A percentile compares a stretch with the other conserved stretches of the same genome.
Conservation (phyloP, 2,797 vertebrate genomes). For the Microctenopoma lineatum region DNA sequence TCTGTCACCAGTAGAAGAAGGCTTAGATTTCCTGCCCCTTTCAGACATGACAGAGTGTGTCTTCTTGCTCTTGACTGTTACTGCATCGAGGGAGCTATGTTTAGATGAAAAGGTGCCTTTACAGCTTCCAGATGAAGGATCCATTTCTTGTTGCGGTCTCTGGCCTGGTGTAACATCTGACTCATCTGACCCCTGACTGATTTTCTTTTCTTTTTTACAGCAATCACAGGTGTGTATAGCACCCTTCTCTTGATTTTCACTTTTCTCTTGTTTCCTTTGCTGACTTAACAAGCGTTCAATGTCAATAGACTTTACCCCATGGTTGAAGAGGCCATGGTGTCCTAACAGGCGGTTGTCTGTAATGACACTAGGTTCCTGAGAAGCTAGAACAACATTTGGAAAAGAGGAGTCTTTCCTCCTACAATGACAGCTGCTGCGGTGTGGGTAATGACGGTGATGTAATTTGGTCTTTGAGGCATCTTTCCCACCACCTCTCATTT, state of each 20-base stretch:
- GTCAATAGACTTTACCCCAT: constrained; percentile 89
- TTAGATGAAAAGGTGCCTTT: constrained; percentile 39
- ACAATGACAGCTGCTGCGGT: constrained; percentile 35
- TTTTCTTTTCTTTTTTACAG: constrained; percentile 29
- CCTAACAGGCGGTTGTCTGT: constrained; percentile 87
- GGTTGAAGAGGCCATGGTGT: constrained; percentile 89
- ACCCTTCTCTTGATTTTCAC: not conserved
- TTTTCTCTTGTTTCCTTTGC: constrained; percentile 51
- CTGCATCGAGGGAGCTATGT: constrained; percentile 12
- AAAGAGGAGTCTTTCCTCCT: constrained; percentile 47
- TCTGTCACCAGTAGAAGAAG: constrained; percentile 24
- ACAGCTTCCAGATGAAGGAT: constrained; percentile 58
- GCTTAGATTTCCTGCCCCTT: constrained; percentile 20
- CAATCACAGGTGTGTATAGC: constrained; percentile 12
- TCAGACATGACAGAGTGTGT: constrained; percentile 12
- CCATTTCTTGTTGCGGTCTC: constrained; percentile 35
- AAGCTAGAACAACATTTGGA: constrained; percentile 38
- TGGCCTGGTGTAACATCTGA: constrained; percentile 47
- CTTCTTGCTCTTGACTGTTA: constrained; percentile 20
- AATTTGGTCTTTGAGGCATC: constrained; percentile 41
- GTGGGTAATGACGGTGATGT: constrained; percentile 22
- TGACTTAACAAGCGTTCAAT: constrained; percentile 85
- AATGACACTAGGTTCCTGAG: constrained; percentile 83
- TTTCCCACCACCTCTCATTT: constrained; percentile 49
- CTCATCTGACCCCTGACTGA: constrained; percentile 36